These are phyloP conservation scores for Pangasius djambal DNA, from an alignment of 2,797 vertebrate species.

Conservation along the genomic window DNA sequence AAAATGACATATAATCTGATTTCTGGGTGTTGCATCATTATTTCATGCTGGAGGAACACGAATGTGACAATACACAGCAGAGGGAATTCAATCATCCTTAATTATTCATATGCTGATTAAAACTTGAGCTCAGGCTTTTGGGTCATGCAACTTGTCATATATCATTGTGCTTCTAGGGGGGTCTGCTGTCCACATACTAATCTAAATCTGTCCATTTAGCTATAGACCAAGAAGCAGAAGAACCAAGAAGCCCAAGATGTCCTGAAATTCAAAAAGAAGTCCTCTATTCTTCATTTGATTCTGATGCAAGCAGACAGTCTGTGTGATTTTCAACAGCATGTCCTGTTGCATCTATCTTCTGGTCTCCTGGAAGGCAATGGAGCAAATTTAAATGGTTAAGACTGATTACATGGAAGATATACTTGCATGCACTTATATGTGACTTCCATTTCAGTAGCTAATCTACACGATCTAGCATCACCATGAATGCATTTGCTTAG, in stretches of 20 bases:
- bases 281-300: constrained; percentile 29
- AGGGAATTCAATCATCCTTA: constrained; percentile 34
- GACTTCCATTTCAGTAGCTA: not conserved
- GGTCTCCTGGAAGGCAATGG: not conserved
- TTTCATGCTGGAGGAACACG: constrained; percentile 25
- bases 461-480: not conserved
- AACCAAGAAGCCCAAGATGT: not conserved
- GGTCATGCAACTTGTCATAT: constrained; percentile 28
- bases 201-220: constrained; percentile 20
- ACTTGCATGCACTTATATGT: not conserved
- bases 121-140: constrained; percentile 23
- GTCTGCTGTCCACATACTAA: not conserved
- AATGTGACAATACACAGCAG: constrained; percentile 24
- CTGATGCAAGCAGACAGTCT: constrained; percentile 25
- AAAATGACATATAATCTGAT: constrained; percentile 37
- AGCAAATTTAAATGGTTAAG: not conserved
- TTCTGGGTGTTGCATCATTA: constrained; percentile 57
- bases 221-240: not conserved
- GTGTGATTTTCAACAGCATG: constrained; percentile 22
- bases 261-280: constrained; percentile 3
- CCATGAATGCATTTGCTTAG: constrained; percentile 18
- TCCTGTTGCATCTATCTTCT: constrained; percentile 2
- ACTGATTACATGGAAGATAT: not conserved
- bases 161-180: not conserved
- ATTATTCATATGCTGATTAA: constrained; percentile 48